Base-by-base conservation (phyloP, 2,797 vertebrate genomes). In the Sciurus carolinensis region DNA sequence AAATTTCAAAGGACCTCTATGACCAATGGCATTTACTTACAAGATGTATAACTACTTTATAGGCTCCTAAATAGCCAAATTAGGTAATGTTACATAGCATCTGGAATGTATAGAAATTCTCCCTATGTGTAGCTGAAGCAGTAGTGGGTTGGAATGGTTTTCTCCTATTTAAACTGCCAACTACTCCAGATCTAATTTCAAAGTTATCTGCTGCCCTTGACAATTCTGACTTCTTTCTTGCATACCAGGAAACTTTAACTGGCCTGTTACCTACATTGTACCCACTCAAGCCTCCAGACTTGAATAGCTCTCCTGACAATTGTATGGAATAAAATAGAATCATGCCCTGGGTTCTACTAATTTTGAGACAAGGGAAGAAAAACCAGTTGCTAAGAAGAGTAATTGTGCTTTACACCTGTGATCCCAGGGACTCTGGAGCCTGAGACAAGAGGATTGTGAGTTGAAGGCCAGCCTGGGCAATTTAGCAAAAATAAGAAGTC, bases 1-100 rank as follows among this genome's bases (percentile, higher is more conserved):
- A 95, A 97, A 80, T 97, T 96, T 96, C 96, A 97, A 95, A 88
- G 95, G 69, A 90, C 44, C 94, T 97, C 91, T 90, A 86, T 81
- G 95, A 79, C 69, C 89, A 95, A 95, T 92, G 95, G 87, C 57
- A 96, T 90, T 87, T 75, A 95, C 44, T 96, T 97, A 97, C 7
- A 95, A 36, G 62, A 90, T 91, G 94, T 82, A 66, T 84, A 94
- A 88, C 75, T 57, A 33, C 64, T 90, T 97, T 96, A 93, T 76
- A 87, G 91, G 87, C 72, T 71, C 86, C 62, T 82, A 91, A 91
- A 87, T 44, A 95, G 89, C 76, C 95, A 95, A 95, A 96, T 91
- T 90, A 95, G 94, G 90, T 95, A 95, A 94, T 79, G 92, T 90
- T 96, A 89, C 89, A 87, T 7, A 71, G 87, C 95, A 91, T 96